Base-by-base conservation (phyloP, 2,888 invertebrate genomes). In the Schizotus pectinicornis region DNA sequence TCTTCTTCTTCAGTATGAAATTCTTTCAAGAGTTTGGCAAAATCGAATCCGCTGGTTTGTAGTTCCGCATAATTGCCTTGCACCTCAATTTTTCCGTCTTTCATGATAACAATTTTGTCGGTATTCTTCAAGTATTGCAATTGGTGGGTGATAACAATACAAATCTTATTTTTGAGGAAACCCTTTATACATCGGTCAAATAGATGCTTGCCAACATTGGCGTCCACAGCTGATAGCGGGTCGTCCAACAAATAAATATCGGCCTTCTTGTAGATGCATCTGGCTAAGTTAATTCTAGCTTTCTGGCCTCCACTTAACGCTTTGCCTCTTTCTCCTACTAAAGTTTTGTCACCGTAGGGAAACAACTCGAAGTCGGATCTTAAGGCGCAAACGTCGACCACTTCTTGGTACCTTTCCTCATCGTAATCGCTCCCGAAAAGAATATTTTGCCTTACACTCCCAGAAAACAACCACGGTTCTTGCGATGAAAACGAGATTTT, bases 251-350 rank as follows among this genome's bases (percentile, higher is more conserved):
- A 80, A 71, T 92, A 92, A 38, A 93, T 83, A 68, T 93, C 92
- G 0, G 91, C 90, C 66, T 88, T 84, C 67, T 86, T 86, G 72
- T 92, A 93, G 46, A 92, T 81, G 6, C 89, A 87, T 69, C 92
- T 82, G 0, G 91, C 92, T 46, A 94, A 80, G 76, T 90, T 91
- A 31, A 95, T 86, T 63, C 94, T 83, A 1, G 93, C 92, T 75
- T 87, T 87, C 79, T 94, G 94, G n/a, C 93, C 93, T 3, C 94
- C 94, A 38, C 92, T 92, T 8, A 95, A 78, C 1, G 89, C 86
- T 1, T 89, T 86, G 7, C 94, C 94, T 47, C 89, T 84, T 71
- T 94, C 94, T 1, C 94, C 94, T 0, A 94, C 90, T 52, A 90
- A 74, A 0, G 91, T 92, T 67, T 84, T 80, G 74, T 94, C 94